phyloP scores from a whole-genome alignment of 2,113 vertebrate genomes.

The Thalassarche chlororhynchos region DNA sequence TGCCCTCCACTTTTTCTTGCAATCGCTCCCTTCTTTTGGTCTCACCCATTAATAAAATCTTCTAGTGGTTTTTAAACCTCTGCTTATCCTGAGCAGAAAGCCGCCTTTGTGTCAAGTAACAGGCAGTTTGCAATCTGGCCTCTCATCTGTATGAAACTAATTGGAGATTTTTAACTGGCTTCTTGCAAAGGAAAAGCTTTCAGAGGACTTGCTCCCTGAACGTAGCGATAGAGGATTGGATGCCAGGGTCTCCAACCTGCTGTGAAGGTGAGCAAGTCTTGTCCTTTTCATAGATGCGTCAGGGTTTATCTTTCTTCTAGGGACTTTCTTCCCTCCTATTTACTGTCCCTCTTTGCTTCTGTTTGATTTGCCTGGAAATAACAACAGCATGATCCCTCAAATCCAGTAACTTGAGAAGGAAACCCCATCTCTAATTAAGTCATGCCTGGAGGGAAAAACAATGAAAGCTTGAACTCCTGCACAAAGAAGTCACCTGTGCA shows the following conservation, averaged over 20 bases:
- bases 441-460: conserved; percentile 18
- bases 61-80: not conserved
- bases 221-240: not conserved
- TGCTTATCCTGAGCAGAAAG: not conserved
- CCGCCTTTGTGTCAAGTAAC: not conserved
- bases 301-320: not conserved
- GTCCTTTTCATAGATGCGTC: not conserved
- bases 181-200: not conserved
- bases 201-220: not conserved
- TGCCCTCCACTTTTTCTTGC: not conserved
- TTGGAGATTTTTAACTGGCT: not conserved
- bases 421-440: conserved; percentile 15
- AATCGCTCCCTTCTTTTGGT: not conserved
- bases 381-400: not conserved
- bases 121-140: not conserved
- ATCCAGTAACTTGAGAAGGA: conserved; percentile 9
- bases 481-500: conserved; percentile 2
- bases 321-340: not conserved
- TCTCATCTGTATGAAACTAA: not conserved
- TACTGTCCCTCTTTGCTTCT: not conserved
- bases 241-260: not conserved
- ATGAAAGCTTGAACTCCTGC: conserved; percentile 19
- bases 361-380: not conserved
- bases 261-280: not conserved
- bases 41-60: not conserved